These are phyloP conservation scores for Melinaea marsaeus DNA, from an alignment of 2,888 invertebrate species.

Conservation along the genomic window DNA sequence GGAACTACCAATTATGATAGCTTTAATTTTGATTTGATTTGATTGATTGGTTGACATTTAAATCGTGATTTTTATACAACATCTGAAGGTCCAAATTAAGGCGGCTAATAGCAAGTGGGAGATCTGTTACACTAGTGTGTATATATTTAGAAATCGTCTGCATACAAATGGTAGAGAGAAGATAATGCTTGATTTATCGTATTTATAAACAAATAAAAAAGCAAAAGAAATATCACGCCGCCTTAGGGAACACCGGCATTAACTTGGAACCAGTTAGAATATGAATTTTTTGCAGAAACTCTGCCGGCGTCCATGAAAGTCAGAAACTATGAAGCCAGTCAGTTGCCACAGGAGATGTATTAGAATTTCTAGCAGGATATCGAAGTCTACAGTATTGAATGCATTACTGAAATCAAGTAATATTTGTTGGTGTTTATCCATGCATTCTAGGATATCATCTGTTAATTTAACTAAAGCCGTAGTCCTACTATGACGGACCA, in stretches of 20 bases:
- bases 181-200: background rate
- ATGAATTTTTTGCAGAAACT: background rate
- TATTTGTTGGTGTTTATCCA: background rate
- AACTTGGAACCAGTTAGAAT: background rate
- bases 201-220: too few relatives aligned
- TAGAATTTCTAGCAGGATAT: background rate
- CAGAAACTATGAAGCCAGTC: background rate
- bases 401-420: background rate
- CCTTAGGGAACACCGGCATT: background rate
- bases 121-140: background rate
- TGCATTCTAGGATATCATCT: background rate
- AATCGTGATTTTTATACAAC: too few relatives aligned
- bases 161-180: background rate
- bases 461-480: background rate
- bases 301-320: background rate
- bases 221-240: background rate
- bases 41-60: too few relatives aligned
- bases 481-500: background rate
- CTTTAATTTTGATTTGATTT: too few relatives aligned
- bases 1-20: too few relatives aligned
- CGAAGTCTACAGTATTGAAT: constrained; percentile 2
- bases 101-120: too few relatives aligned
- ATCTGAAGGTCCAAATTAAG: too few relatives aligned
- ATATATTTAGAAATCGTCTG: background rate
- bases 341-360: background rate